Conservation (phyloP, 92 coral and sea anemone species). For the Actinernus sp. region DNA sequence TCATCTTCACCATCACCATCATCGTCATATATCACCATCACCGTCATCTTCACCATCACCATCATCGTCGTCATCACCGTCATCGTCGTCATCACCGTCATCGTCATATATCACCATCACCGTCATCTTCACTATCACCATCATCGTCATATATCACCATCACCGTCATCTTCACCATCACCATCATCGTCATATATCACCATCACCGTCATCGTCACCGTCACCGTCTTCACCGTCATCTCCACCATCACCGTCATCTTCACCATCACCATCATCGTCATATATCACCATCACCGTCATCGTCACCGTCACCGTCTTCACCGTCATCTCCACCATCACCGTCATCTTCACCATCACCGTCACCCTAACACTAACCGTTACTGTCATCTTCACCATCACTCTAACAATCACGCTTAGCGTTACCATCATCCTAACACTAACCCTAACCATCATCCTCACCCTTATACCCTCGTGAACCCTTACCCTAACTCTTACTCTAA, state of each 20-base stretch:
- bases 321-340: neutral
- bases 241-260: neutral
- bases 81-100: too few species aligned
- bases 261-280: neutral
- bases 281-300: neutral
- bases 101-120: too few species aligned
- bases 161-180: neutral
- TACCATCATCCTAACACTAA: too few species aligned
- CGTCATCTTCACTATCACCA: neutral
- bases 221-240: neutral
- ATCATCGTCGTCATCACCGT: too few species aligned
- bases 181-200: neutral
- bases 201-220: neutral
- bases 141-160: neutral
- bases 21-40: neutral
- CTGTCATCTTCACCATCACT: neutral
- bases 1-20: neutral
- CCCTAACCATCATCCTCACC: too few species aligned
- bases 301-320: neutral
- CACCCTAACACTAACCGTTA: neutral
- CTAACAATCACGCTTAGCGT: too few species aligned
- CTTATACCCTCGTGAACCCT: too few species aligned
- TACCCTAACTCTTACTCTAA: too few species aligned
- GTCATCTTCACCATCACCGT: neutral
- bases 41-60: too few species aligned